phyloP scores from a whole-genome alignment of 2,113 vertebrate species.

The Eretmochelys imbricata region DNA sequence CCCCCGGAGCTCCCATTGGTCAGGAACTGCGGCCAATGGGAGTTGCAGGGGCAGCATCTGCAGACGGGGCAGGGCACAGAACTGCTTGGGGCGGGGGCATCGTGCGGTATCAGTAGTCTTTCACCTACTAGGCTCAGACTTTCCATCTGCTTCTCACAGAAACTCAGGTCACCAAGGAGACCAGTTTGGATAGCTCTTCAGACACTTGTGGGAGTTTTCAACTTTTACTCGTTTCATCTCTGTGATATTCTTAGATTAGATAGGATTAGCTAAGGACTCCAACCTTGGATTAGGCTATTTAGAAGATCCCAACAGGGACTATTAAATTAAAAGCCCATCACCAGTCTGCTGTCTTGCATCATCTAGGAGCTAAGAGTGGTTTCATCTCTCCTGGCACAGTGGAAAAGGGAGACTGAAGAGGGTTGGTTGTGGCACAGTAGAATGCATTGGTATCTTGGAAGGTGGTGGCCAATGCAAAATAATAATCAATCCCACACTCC shows the following conservation, averaged over 20 bases:
- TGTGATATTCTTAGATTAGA: fast-evolving
- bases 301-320: fast-evolving
- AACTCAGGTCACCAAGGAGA: fast-evolving
- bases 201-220: background rate
- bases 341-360: background rate
- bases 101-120: no score
- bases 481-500: background rate
- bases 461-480: background rate
- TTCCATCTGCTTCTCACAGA: fast-evolving
- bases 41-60: no score
- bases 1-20: no score
- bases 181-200: background rate
- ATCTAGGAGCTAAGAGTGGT: background rate
- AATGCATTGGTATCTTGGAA: background rate
- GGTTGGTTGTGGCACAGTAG: background rate
- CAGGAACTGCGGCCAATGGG: no score
- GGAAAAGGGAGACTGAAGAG: background rate
- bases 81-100: no score
- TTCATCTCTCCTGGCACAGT: background rate
- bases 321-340: background rate
- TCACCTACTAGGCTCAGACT: background rate
- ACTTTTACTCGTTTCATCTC: fast-evolving
- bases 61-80: no score
- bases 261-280: background rate
- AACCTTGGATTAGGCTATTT: background rate